Base-by-base conservation (phyloP, 2,113 vertebrate species). In the Procapra przewalskii region DNA sequence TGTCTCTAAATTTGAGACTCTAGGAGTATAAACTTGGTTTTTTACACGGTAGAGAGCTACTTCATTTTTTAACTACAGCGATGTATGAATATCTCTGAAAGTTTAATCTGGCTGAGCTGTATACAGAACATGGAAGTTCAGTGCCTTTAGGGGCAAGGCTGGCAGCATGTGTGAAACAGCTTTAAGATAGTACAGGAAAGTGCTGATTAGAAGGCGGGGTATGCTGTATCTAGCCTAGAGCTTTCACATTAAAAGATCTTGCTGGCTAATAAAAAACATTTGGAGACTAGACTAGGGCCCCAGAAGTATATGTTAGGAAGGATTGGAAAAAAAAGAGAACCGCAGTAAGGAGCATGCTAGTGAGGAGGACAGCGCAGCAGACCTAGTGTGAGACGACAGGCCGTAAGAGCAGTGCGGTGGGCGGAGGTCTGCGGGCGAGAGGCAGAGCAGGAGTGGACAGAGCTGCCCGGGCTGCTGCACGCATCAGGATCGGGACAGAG, bases 301-400 rank as follows among this genome's bases (percentile, higher is more conserved):
- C 4, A 29, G 36, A 4, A 16, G 3, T 67, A 2, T 8, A 5
- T 27, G 15, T 43, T 48, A 25, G 17, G 50, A 67, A 55, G 31
- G n/a, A 43, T 45, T 67, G 21, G 31, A 79, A 55, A 55, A 80
- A 75, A 14, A 40, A 75, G 9, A 52, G 27, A 64, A 17, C 57
- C 59, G 12, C 14, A 14, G 33, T 19, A 17, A 3, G 62, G 29
- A n/a, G 21, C n/a, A 52, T 7, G 31, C 1, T 11, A 55, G 19
- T 16, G 43, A 62, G 52, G 27, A 62, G 52, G 83, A 7, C 43
- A 8, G 3, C 7, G 1, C 6, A 23, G n/a, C 45, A 7, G 29
- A 1, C 4, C 19, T 14, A 0, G 17, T 11, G 6, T 91, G 50
- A 88, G 55, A 48, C 5, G 7, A 0, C 50, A 48, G 27, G 16